A percentile compares a stretch with the other conserved stretches of the same genome.
phyloP scores from a whole-genome alignment of 2,797 vertebrate species.

The Pogoniulus pusillus region DNA sequence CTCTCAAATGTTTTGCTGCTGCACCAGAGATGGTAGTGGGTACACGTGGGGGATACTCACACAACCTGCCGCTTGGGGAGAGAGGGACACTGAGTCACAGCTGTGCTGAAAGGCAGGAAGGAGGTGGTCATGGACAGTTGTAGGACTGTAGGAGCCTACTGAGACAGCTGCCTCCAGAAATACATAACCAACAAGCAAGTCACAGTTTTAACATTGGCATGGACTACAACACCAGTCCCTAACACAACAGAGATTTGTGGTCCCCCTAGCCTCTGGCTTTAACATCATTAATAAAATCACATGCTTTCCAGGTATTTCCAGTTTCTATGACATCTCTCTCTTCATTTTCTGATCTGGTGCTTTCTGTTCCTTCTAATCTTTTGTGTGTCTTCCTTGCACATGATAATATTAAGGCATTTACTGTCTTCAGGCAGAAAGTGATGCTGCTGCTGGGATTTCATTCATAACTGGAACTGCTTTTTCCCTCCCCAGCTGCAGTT shows the following conservation, averaged over 20 bases:
- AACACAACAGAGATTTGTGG: background rate
- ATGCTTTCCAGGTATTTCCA: background rate
- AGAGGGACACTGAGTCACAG: background rate
- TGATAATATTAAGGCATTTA: background rate
- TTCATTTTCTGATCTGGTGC: background rate
- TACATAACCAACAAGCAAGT: background rate
- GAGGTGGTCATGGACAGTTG: background rate
- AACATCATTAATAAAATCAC: background rate
- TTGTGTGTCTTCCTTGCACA: background rate
- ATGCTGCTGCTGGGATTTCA: constrained; percentile 15
- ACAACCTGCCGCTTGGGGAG: background rate
- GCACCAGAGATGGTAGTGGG: no score
- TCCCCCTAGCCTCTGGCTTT: background rate
- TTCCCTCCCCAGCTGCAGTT: background rate
- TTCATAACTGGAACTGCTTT: background rate
- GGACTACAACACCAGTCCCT: background rate
- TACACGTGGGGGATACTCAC: background rate
- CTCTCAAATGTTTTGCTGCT: fast-evolving
- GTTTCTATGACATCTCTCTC: background rate
- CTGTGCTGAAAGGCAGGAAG: background rate
- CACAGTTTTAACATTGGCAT: background rate
- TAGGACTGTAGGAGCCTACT: background rate
- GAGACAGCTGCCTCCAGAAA: background rate
- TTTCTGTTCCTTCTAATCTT: background rate
- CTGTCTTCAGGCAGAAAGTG: background rate